These are phyloP conservation scores for Rapana venosa DNA, from an alignment of 2,888 invertebrate species.

Conservation along the genomic window DNA sequence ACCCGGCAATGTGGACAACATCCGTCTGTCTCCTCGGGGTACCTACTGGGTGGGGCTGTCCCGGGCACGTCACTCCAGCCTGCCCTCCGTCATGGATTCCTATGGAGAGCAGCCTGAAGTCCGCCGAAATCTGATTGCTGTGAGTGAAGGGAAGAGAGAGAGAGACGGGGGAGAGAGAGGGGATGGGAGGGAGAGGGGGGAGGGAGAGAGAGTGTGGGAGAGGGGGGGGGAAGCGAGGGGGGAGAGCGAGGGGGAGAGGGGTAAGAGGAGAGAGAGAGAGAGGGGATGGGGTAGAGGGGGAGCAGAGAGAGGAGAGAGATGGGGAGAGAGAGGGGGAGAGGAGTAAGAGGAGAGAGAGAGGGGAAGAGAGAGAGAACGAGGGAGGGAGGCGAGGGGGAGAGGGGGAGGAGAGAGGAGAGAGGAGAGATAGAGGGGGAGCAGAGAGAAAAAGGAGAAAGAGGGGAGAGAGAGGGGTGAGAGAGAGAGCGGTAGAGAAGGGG, in stretches of 20 bases:
- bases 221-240: neutral
- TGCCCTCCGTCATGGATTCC: constrained; percentile 37
- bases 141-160: neutral
- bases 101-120: constrained; percentile 29
- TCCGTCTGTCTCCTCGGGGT: constrained; percentile 76
- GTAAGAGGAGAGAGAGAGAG: neutral
- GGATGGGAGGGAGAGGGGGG: neutral
- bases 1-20: constrained; percentile 85
- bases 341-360: no score
- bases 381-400: no score
- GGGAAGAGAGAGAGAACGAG: no score
- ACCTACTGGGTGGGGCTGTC: constrained; percentile 78
- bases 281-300: neutral
- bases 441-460: no score
- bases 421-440: no score
- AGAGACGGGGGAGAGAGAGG: neutral
- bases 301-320: neutral
- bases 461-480: no score
- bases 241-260: neutral
- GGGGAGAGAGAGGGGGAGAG: no score
- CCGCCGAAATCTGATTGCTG: neutral
- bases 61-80: constrained; percentile 50
- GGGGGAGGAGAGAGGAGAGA: no score
- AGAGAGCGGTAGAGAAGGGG: no score
- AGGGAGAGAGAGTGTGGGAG: no score